phyloP scores from a whole-genome alignment of 2,888 invertebrate genomes.

The Perithous albicinctus region DNA sequence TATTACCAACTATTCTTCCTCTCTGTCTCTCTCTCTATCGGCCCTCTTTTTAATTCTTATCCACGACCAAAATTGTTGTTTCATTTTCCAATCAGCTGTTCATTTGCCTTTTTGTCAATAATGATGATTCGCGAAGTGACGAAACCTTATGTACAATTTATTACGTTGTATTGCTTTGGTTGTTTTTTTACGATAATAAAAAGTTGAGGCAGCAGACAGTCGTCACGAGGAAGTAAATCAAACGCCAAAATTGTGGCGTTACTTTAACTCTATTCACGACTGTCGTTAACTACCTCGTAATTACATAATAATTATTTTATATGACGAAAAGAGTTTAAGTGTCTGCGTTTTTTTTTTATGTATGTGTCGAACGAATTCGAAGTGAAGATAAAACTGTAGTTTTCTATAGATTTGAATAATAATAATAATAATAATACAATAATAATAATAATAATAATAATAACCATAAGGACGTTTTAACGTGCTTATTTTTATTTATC shows the following conservation, averaged over 20 bases:
- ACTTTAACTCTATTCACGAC: conserved; percentile 2
- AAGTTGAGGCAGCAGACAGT: conserved; percentile 5
- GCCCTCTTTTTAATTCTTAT: neutral
- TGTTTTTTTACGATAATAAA: conserved; percentile 71
- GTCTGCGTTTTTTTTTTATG: neutral
- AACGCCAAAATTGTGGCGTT: conserved; percentile 22
- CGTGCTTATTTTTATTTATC: conserved; percentile 51
- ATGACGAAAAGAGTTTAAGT: conserved; percentile 44
- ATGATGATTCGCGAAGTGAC: conserved; percentile 67
- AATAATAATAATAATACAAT: conserved; percentile 44
- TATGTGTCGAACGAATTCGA: conserved; percentile 34
- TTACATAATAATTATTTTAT: conserved; percentile 30
- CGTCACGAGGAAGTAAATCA: conserved; percentile 17
- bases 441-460: conserved; percentile 53
- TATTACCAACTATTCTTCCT: too few species aligned
- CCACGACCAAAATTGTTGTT: conserved; percentile 17
- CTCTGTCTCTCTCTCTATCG: neutral
- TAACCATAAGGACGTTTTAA: conserved; percentile 41
- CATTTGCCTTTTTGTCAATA: conserved; percentile 28
- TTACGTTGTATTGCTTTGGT: conserved; percentile 80
- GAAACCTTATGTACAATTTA: conserved; percentile 71
- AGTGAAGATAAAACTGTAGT: conserved; percentile 30
- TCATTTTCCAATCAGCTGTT: neutral
- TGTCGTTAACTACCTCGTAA: conserved; percentile 1
- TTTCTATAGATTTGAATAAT: conserved; percentile 33